Base-by-base conservation (phyloP, 2,113 vertebrate species). In the Odontophorus gujanensis region DNA sequence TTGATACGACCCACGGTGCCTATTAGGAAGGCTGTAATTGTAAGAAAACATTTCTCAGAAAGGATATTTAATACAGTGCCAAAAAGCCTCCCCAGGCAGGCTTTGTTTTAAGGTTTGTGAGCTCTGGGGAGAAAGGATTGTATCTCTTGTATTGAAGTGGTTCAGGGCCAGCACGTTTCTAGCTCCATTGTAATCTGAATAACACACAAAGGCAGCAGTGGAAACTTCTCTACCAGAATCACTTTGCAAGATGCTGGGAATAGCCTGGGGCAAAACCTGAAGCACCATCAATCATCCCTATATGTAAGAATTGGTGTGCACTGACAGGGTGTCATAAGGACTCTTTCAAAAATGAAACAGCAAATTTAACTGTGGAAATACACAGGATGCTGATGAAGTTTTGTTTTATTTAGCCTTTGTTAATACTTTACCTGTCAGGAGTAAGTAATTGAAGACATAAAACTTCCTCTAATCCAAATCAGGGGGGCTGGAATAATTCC, bases 91-190 rank as follows among this genome's bases (percentile, higher is more conserved):
- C 72, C 59, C 89, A 92, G 87, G 85, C 87, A 94, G 85, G 69
- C 85, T 95, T 93, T 96, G 91, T 95, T 92, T 92, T 76, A 92
- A 85, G 72, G 79, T 62, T 82, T 78, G 79, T 28, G 63, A 87
- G 81, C 55, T 91, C n/a, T 68, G 16, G 5, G 65, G 65, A 28
- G n/a, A 38, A 62, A 69, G 55, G 68, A 83, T 26, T 76, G 38
- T 26, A 50, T 62, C 78, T 94, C 63, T 53, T 45, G 28, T 61
- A 85, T 86, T 63, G 73, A 93, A 91, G 51, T 25, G 68, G 53
- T 40, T 67, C 47, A 43, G 59, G 75, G 47, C 34, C 59, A 84
- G 67, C 61, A 21, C 0, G 13, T 73, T 89, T 93, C 89, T 58
- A 89, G 81, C 61, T 89, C 75, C 77, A 0, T 19, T 87, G 47